These are phyloP conservation scores for Chamaetylas fuelleborni DNA, from an alignment of 2,113 vertebrate genomes.

Conservation along the genomic window DNA sequence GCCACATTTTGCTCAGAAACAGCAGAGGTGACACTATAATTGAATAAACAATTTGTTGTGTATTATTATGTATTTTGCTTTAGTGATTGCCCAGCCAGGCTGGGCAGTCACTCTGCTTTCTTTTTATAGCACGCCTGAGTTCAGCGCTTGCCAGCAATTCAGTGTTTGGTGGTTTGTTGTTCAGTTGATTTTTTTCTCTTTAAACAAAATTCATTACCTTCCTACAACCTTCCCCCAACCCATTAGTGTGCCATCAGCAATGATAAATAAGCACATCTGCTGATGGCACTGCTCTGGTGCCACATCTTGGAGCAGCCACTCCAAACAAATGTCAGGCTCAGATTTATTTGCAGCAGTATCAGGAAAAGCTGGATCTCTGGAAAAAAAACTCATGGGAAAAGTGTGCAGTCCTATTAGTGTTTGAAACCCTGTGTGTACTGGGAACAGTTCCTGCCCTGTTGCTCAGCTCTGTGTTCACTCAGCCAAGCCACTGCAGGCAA, in stretches of 20 bases:
- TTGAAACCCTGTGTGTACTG: neutral
- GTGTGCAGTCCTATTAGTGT: fast-evolving
- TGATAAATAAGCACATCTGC: neutral
- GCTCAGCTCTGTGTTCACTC: neutral
- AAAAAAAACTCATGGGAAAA: neutral
- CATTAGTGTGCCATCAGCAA: neutral
- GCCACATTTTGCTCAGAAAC: neutral
- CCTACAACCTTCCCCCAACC: neutral
- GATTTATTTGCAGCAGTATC: neutral
- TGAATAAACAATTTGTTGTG: neutral
- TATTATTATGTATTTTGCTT: neutral
- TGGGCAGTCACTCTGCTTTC: neutral
- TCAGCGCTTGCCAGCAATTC: neutral
- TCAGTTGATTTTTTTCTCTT: neutral
- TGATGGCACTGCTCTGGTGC: neutral
- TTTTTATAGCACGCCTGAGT: neutral
- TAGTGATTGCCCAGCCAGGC: neutral
- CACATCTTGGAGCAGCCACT: neutral
- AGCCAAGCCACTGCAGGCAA: neutral
- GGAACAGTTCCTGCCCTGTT: neutral
- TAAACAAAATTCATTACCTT: neutral
- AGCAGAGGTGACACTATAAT: neutral
- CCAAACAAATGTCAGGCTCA: neutral
- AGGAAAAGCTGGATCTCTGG: neutral
- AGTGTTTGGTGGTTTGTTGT: neutral